These are phyloP conservation scores for Dendrocincla fuliginosa DNA, from an alignment of 2,797 vertebrate species.

Conservation along the genomic window DNA sequence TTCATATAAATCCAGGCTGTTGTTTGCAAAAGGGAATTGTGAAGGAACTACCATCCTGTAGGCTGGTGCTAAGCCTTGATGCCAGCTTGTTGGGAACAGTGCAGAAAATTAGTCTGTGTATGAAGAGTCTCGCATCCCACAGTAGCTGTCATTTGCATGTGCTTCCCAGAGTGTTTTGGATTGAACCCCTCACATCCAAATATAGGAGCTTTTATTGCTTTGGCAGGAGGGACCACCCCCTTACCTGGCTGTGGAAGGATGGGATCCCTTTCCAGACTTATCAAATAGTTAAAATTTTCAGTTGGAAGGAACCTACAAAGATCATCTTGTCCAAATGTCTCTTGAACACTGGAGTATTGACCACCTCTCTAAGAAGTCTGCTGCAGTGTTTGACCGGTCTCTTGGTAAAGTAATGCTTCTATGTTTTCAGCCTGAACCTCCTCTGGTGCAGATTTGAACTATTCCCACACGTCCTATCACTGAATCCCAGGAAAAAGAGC, in stretches of 20 bases:
- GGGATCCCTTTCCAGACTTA: not conserved
- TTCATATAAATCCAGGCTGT: not conserved
- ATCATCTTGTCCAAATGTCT: not conserved
- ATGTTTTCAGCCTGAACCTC: not conserved
- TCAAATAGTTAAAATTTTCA: not conserved
- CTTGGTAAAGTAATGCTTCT: not conserved
- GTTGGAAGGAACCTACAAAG: not conserved
- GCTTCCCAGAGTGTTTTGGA: not conserved
- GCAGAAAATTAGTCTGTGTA: not conserved
- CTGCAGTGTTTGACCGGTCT: not conserved
- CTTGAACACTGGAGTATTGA: rapidly evolving
- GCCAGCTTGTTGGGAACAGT: not conserved
- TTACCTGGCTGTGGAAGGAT: not conserved
- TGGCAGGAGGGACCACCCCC: not conserved
- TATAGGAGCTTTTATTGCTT: not conserved
- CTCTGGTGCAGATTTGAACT: not conserved
- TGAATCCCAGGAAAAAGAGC: not conserved
- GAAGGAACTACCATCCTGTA: rapidly evolving
- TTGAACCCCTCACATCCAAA: not conserved
- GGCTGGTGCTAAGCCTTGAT: not conserved
- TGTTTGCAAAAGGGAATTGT: not conserved
- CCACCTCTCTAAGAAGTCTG: not conserved
- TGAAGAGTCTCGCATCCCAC: rapidly evolving
- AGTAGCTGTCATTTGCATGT: not conserved
- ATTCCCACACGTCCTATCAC: rapidly evolving